These are phyloP conservation scores for Agrilus mali DNA, from an alignment of 2,888 invertebrate genomes.

Conservation along the genomic window DNA sequence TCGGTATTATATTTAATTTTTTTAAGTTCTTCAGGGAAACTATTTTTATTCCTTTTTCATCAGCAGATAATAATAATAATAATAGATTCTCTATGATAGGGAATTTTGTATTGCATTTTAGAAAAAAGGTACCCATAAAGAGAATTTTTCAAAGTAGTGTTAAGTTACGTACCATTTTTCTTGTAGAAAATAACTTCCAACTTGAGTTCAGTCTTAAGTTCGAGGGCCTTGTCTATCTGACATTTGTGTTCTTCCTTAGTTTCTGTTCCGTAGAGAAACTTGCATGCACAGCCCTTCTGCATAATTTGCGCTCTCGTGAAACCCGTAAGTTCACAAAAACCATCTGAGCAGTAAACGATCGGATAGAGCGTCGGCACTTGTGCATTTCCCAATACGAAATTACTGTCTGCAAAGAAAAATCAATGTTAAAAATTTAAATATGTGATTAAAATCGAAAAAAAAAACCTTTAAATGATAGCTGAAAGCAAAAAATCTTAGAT, in stretches of 20 bases:
- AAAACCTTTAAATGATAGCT: too few relatives aligned
- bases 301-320: constrained; percentile 90
- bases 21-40: too few relatives aligned
- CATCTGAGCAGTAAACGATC: constrained; percentile 93
- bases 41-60: too few relatives aligned
- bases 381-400: constrained; percentile 91
- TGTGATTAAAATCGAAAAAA: too few relatives aligned
- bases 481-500: too few relatives aligned
- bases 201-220: constrained; percentile 83
- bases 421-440: too few relatives aligned
- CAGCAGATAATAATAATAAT: too few relatives aligned
- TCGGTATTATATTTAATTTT: too few relatives aligned
- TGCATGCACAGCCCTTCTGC: constrained; percentile 93
- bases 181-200: constrained; percentile 91
- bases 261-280: constrained; percentile 85
- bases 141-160: not conserved
- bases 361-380: constrained; percentile 80
- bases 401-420: constrained; percentile 63
- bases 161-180: constrained; percentile 65
- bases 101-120: too few relatives aligned
- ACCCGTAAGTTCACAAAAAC: constrained; percentile 91
- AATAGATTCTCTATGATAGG: too few relatives aligned
- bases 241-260: constrained; percentile 79
- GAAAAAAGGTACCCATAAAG: too few relatives aligned
- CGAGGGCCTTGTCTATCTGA: constrained; percentile 81